Conservation (phyloP, 2,797 vertebrate species). For the Zenarchopterus dispar region DNA sequence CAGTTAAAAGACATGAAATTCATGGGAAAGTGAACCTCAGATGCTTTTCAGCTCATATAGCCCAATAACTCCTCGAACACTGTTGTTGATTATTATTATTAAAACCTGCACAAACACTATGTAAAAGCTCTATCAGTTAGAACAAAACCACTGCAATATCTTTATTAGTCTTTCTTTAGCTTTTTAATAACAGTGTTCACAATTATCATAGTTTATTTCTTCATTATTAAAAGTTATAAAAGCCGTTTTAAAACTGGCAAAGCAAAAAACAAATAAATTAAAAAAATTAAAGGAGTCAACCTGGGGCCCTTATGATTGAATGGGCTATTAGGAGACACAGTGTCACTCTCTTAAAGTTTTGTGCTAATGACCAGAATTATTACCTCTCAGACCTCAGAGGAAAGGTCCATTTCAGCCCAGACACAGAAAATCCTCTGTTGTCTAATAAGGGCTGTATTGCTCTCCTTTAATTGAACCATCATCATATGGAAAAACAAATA, state of each 20-base stretch:
- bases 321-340: constrained; percentile 42
- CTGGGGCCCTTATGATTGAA: constrained; percentile 39
- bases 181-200: not conserved
- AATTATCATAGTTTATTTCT: not conserved
- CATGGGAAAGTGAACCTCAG: constrained; percentile 65
- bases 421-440: constrained; percentile 76
- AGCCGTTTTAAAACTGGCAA: constrained; percentile 6
- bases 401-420: constrained; percentile 63
- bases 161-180: not conserved
- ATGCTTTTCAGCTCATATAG: constrained; percentile 40
- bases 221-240: constrained; percentile 5
- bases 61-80: constrained; percentile 5
- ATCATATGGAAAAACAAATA: constrained; percentile 82
- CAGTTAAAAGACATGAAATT: constrained; percentile 61
- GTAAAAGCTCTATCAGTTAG: not conserved
- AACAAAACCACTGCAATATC: not conserved
- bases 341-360: constrained; percentile 47
- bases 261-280: constrained; percentile 1
- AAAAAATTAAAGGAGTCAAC: not conserved
- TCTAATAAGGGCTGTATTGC: constrained; percentile 69
- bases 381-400: constrained; percentile 44
- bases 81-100: not conserved
- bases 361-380: constrained; percentile 49
- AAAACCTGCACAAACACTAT: not conserved
- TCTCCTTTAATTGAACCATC: constrained; percentile 75